Conservation (phyloP, 1,140 invertebrate genomes). For the Pissodes strobi region DNA sequence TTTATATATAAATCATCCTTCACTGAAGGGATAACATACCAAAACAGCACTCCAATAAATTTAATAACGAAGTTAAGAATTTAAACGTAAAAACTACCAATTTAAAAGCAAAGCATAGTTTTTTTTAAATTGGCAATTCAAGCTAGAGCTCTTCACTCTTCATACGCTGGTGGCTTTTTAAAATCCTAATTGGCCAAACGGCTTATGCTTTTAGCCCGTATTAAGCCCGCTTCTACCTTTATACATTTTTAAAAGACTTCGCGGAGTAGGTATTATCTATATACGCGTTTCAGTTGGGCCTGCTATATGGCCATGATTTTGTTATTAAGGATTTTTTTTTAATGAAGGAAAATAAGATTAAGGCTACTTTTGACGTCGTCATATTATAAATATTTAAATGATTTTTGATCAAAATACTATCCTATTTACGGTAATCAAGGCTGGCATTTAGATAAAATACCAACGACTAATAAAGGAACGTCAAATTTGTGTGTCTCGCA, state of each 20-base stretch:
- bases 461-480: too few relatives aligned
- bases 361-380: too few relatives aligned
- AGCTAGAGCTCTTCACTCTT: conserved; percentile 35
- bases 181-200: conserved; percentile 51
- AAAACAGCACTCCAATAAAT: too few relatives aligned
- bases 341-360: neutral
- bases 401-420: too few relatives aligned
- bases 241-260: conserved; percentile 54
- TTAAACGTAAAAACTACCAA: neutral
- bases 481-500: too few relatives aligned
- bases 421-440: too few relatives aligned
- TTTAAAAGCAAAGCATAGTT: conserved; percentile 5
- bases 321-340: too few relatives aligned
- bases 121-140: conserved; percentile 6
- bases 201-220: conserved; percentile 53
- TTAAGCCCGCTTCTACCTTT: conserved; percentile 52
- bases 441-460: too few relatives aligned
- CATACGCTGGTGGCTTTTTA: conserved; percentile 52
- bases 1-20: too few relatives aligned
- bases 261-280: conserved; percentile 13
- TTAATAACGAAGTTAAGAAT: too few relatives aligned
- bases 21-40: too few relatives aligned
- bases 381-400: too few relatives aligned
- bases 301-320: neutral
- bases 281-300: conserved; percentile 10